Evolutionary conservation across 2,888 invertebrate genomes (phyloP).

Genomic region (Dioctria linearis): DNA sequence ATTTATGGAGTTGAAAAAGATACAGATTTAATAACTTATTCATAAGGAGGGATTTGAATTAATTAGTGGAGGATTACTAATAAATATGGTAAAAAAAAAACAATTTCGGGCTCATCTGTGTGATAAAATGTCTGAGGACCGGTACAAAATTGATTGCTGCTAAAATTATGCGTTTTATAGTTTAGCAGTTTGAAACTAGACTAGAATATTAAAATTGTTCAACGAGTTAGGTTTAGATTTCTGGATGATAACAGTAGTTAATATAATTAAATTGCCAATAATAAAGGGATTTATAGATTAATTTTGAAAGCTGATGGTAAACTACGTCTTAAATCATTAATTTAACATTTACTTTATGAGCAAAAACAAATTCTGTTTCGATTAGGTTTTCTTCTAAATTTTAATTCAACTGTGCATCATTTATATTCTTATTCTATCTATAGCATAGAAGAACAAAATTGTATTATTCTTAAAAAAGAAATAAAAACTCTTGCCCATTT

Average conservation of each 20-base stretch:
- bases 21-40: conserved; percentile 48
- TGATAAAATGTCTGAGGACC: not conserved
- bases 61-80: conserved; percentile 16
- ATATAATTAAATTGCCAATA: not conserved
- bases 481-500: too few species aligned
- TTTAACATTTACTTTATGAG: too few species aligned
- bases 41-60: conserved; percentile 48
- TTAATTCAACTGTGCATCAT: too few species aligned
- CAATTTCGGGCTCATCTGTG: not conserved
- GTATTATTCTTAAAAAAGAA: too few species aligned
- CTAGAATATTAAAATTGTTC: not conserved
- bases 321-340: too few species aligned
- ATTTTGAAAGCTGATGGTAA: not conserved
- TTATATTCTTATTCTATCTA: too few species aligned
- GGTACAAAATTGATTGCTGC: not conserved
- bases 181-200: not conserved
- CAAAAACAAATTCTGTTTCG: too few species aligned
- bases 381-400: too few species aligned
- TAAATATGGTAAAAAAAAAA: not conserved
- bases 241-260: not conserved
- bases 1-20: conserved; percentile 41
- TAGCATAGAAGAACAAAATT: too few species aligned
- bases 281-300: not conserved
- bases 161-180: conserved; percentile 9
- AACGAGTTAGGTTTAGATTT: not conserved